Base-by-base conservation (phyloP, 2,797 vertebrate genomes). In the Otus scops region DNA sequence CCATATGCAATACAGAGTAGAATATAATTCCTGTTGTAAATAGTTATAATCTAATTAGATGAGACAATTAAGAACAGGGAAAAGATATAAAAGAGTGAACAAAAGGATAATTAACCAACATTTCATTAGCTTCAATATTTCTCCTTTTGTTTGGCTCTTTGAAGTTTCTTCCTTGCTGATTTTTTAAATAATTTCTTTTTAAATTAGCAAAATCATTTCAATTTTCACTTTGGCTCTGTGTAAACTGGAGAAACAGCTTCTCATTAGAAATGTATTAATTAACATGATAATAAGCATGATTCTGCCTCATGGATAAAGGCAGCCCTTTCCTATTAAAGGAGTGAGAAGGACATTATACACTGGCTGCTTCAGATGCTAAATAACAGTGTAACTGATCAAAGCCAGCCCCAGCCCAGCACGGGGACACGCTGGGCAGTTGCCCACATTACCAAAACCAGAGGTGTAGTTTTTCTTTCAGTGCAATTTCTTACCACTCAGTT, bases 261-360 rank as follows among this genome's bases (percentile, higher is more conserved):
- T 95, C 61, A 68, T 95, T 95, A 95, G 78, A 92, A 93, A 95
- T 85, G 68, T 95, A 80, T 91, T 92, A 94, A 96, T 94, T 96
- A 95, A 92, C 90, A 95, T 94, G 78, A 96, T 95, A 96, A 95
- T 96, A 89, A 87, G 71, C 64, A 57, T 26, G 64, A 82, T 93
- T 64, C 82, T 70, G 47, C 75, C 59, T 89, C 30, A 3, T 65
- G 81, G 77, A 96, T 93, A 93, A 93, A 95, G 75, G 73, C 78
- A 83, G 68, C 68, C 57, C n/a, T 91, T 74, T 89, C 73, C 71
- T 87, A 36, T 85, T 93, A 94, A 83, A 68, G 56, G 81, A 85
- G 64, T 36, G 70, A 80, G 91, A 48, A 64, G 86, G 70, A 80
- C 36, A 45, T 74, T 92, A 23, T 61, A 30, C 90, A 56, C 78